phyloP scores from a whole-genome alignment of 2,888 invertebrate genomes.

The Hirtodrosophila trivittata region DNA sequence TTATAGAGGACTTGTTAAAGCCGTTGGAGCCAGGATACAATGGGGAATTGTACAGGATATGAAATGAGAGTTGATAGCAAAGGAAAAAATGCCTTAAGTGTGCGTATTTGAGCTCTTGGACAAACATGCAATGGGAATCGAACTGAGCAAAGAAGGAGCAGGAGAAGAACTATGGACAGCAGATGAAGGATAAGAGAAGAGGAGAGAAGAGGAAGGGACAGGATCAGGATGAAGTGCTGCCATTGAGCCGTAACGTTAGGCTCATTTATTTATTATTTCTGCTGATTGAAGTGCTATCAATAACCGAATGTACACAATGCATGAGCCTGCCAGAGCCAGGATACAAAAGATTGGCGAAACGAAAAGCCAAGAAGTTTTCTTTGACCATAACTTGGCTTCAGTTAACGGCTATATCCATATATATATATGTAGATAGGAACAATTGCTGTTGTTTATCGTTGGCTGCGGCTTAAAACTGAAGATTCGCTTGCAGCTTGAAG shows the following conservation, averaged over 20 bases:
- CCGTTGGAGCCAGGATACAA: too few species aligned
- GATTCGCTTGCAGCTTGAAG: not conserved
- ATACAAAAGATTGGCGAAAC: not conserved
- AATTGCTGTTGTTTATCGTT: constrained; percentile 2
- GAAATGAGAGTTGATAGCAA: not conserved
- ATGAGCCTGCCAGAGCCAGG: constrained; percentile 20
- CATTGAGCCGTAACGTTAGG: constrained; percentile 66
- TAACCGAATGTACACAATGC: constrained; percentile 63
- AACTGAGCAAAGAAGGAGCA: not conserved
- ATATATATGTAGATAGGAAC: not conserved
- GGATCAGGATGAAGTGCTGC: constrained; percentile 4
- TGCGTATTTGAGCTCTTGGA: not conserved
- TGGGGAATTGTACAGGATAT: not conserved
- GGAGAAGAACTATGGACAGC: not conserved
- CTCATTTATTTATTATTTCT: constrained; percentile 75
- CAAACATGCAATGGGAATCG: not conserved
- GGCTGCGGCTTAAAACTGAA: not conserved
- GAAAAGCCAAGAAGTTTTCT: too few species aligned
- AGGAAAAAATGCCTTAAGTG: not conserved
- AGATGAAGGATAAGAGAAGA: not conserved
- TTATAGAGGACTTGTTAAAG: too few species aligned
- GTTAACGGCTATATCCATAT: not conserved
- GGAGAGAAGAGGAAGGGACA: not conserved
- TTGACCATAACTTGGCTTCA: not conserved
- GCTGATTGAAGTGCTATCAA: constrained; percentile 74